phyloP scores from a whole-genome alignment of 2,888 invertebrate genomes.

The Mythimna impura region DNA sequence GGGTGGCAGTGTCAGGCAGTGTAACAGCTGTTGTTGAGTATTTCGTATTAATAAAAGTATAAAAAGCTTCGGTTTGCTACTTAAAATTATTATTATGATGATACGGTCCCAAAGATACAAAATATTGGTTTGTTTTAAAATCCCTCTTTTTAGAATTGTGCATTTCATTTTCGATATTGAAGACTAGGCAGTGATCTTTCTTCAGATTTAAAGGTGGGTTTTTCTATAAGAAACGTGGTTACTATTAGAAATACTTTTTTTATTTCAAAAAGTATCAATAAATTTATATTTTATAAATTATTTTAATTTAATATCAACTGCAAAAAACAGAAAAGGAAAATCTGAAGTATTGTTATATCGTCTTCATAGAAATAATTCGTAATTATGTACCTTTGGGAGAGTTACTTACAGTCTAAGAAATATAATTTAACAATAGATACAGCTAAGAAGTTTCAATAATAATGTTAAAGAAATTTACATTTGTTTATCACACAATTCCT shows the following conservation, averaged over 20 bases:
- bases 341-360: conserved; percentile 27
- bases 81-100: conserved; percentile 66
- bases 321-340: conserved; percentile 3
- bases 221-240: background rate
- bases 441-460: conserved; percentile 75
- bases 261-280: background rate
- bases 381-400: conserved; percentile 84
- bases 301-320: background rate
- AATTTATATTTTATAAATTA: background rate
- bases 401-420: conserved; percentile 65
- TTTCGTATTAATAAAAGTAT: conserved; percentile 63
- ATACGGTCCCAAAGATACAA: conserved; percentile 84
- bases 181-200: conserved; percentile 28
- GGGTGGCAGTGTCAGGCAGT: conserved; percentile 77
- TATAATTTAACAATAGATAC: conserved; percentile 79
- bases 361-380: conserved; percentile 27
- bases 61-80: conserved; percentile 67
- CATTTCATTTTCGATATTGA: background rate
- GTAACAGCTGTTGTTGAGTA: conserved; percentile 63
- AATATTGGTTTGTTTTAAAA: conserved; percentile 55
- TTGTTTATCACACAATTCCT: conserved; percentile 86
- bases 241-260: conserved; percentile 1
- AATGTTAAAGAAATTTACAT: conserved; percentile 83
- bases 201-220: conserved; percentile 45
- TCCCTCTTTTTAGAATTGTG: background rate